Conservation (phyloP, 1,140 invertebrate genomes). For the Caenorhabditis inopinata region DNA sequence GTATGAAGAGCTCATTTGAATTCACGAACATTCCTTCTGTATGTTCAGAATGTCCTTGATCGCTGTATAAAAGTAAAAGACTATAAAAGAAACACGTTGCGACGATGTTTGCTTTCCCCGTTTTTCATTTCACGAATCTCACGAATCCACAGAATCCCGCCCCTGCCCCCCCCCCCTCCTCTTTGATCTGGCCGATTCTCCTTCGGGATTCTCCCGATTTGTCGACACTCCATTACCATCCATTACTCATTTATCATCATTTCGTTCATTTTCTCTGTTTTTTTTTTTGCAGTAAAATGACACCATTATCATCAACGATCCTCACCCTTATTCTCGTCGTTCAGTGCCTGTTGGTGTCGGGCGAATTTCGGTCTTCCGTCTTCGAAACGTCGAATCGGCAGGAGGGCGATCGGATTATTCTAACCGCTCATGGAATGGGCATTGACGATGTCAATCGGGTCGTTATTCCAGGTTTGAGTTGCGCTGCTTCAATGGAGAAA, state of each 20-base stretch:
- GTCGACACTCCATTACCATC: too few relatives aligned
- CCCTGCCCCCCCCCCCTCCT: too few relatives aligned
- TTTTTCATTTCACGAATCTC: too few relatives aligned
- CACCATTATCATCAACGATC: not conserved
- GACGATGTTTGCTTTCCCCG: too few relatives aligned
- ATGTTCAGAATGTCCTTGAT: too few relatives aligned
- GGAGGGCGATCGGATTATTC: constrained; percentile 45
- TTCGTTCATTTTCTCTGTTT: not conserved
- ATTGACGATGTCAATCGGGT: constrained; percentile 55
- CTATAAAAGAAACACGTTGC: too few relatives aligned
- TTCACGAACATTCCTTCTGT: not conserved
- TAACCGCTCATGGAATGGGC: constrained; percentile 61
- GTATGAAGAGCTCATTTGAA: not conserved
- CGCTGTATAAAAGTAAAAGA: too few relatives aligned
- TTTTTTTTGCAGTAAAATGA: not conserved
- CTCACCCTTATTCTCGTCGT: not conserved
- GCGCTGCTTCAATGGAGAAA: too few relatives aligned
- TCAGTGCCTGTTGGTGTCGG: not conserved
- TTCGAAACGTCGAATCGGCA: constrained; percentile 3
- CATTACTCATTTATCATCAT: too few relatives aligned
- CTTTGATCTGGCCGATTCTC: too few relatives aligned
- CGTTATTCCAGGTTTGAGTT: constrained; percentile 64
- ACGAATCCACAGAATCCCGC: too few relatives aligned
- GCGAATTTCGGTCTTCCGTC: not conserved
- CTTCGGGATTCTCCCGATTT: too few relatives aligned